phyloP scores from a whole-genome alignment of 2,113 vertebrate genomes.

The Thomomys bottae region DNA sequence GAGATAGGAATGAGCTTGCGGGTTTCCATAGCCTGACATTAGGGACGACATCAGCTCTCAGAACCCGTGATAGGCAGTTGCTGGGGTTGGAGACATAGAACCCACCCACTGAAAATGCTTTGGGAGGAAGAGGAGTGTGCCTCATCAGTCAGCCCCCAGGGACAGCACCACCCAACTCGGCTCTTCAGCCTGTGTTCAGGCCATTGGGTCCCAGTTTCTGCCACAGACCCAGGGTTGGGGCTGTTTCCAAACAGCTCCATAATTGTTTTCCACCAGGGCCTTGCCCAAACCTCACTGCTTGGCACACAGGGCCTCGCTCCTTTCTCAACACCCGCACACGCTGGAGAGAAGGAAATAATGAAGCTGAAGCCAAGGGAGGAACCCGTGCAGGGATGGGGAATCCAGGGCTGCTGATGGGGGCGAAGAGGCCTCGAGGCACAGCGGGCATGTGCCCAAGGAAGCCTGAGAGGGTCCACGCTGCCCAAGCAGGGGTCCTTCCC shows the following conservation, averaged over 20 bases:
- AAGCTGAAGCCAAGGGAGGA: neutral
- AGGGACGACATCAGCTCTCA: neutral
- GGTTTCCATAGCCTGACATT: neutral
- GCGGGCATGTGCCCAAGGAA: neutral
- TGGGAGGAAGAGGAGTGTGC: slow-evolving; percentile 12
- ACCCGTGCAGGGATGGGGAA: neutral
- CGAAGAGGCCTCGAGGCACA: neutral
- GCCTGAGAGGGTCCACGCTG: neutral
- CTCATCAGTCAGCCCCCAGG: neutral
- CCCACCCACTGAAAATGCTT: neutral
- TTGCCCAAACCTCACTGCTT: neutral
- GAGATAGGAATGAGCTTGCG: neutral
- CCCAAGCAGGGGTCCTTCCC: neutral
- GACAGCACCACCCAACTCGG: neutral
- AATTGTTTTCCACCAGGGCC: slow-evolving; percentile 56
- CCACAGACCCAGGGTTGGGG: slow-evolving; percentile 28
- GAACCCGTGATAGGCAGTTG: neutral
- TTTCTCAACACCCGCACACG: slow-evolving; percentile 15
- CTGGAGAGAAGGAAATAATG: neutral
- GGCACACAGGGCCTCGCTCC: neutral
- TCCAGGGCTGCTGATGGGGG: neutral
- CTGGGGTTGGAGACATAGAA: slow-evolving; percentile 52
- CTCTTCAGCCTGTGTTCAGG: slow-evolving; percentile 61
- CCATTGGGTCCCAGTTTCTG: slow-evolving; percentile 72
- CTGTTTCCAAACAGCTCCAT: slow-evolving; percentile 52